Base-by-base conservation (phyloP, 2,113 vertebrate genomes). In the Tragelaphus scriptus region DNA sequence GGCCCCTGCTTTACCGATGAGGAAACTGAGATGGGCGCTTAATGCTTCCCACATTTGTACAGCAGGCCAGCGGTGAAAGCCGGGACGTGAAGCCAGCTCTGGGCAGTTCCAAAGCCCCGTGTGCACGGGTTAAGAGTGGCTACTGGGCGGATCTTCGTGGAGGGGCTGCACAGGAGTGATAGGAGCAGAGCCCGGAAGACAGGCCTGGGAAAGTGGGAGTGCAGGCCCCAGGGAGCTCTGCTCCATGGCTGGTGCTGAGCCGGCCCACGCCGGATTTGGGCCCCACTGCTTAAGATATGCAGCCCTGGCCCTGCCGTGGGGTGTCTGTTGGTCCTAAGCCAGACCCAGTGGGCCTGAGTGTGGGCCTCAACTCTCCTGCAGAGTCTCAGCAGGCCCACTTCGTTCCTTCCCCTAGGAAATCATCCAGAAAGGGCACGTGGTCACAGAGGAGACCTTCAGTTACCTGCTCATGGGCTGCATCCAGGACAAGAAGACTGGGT, bases 401-500 rank as follows among this genome's bases (percentile, higher is more conserved):
- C 91, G 4, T 95, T 97, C n/a, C 56, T 6, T 97, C 49, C 77
- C 98, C 23, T 79, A 99, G 99, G 99, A 99, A 98, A 99, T 99
- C 3, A 94, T 99, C 80, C 98, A 99, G 32, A 99, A 99, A 55
- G 99, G 99, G 30, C 99, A 99, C 0, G 68, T 71, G n/a, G 98
- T 98, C 44, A 99, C 99, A 47, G 99, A 99, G 5, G 99, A 99
- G 98, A 99, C 99, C 0, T 99, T 99, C 98, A 99, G 99, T 96
- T 99, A 99, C 97, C 98, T 99, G 96, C 99, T 99, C 75, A 99
- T 99, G 99, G 99, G 99, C 93, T 99, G 99, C 97, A 98, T 99
- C 97, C 99, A 99, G 96, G 99, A 99, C 97, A 99, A 98, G 0
- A 98, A 99, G 14, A 97, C 93, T 0, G 99, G 99, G 6, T 99